phyloP scores from a whole-genome alignment of 2,113 vertebrate species.

The Platysternon megacephalum region DNA sequence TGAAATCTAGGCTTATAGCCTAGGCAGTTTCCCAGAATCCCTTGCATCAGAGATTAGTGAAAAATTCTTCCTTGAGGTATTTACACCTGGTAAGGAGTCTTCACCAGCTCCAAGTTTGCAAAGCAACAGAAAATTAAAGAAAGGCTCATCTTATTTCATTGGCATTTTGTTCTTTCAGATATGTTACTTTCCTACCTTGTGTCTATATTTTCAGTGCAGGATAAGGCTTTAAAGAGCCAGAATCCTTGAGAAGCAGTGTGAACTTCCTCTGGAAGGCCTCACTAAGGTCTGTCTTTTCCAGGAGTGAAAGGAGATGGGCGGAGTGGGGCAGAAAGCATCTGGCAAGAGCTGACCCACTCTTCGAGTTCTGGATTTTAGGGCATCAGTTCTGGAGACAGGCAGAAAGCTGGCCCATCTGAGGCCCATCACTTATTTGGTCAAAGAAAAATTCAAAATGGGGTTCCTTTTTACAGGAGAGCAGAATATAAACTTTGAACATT shows the following conservation, averaged over 20 bases:
- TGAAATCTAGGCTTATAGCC: neutral
- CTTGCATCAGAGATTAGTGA: fast-evolving
- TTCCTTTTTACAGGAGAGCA: neutral
- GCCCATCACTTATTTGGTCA: neutral
- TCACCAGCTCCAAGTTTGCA: neutral
- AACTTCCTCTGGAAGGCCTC: neutral
- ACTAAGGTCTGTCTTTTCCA: neutral
- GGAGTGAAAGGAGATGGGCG: neutral
- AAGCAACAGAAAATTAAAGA: neutral
- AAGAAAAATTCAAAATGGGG: neutral
- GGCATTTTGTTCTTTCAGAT: neutral
- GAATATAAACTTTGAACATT: neutral
- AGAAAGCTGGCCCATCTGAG: neutral
- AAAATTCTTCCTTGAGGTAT: neutral
- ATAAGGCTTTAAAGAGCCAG: neutral
- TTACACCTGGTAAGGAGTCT: neutral
- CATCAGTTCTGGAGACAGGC: fast-evolving
- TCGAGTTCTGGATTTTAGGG: neutral
- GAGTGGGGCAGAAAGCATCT: neutral
- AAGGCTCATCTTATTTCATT: neutral
- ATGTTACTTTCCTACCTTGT: neutral
- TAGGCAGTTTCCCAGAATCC: neutral
- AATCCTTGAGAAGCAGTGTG: neutral
- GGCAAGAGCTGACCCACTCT: neutral
- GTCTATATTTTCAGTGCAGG: neutral